Base-by-base conservation (phyloP, 2,113 vertebrate species). In the Tiliqua scincoides region DNA sequence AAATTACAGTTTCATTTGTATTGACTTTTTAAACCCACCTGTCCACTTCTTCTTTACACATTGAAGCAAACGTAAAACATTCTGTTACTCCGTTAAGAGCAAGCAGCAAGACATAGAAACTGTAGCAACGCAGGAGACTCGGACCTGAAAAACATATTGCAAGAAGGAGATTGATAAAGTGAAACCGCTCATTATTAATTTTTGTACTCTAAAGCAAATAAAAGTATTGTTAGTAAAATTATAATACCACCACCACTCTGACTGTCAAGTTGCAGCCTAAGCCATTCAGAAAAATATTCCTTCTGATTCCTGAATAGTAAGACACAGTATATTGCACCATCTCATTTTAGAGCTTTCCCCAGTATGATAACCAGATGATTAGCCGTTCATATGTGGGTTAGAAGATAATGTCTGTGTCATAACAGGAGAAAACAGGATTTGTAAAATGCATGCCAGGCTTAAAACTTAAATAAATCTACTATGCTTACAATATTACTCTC, bases 31-130 rank as follows among this genome's bases (percentile, higher is more conserved):
- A 70, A 82, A 93, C 97, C 93, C 88, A 99, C 99, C 97, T 98
- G 97, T 99, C 98, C 3, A 99, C 97, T 84, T 99, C 97, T 79
- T 98, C 95, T 92, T 99, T 97, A 93, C 97, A 98, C 99, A 99
- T 99, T 80, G 97, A 97, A 91, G 99, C 99, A 96, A 97, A 99
- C 0, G 97, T 98, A 89, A 99, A 99, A 89, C 99, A 99, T 91
- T 99, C 99, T 0, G 98, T 98, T 61, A 99, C 95, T 57, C 99
- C 99, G 62, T 99, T 99, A 79, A 99, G 85, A 88, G 99, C 99
- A 79, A 99, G 96, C 75, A 99, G 97, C 8, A 99, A 95, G 73
- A 99, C 98, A 43, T 99, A 99, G 40, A 97, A 83, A 2, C 98
- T 98, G 86, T 98, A 99, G 92, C 95, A 97, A 40, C 97, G 95